Evolutionary conservation across 2,888 invertebrate species (phyloP), one percentile per base, ranked within the genome.

Genomic region (Megastigmus dorsalis): DNA sequence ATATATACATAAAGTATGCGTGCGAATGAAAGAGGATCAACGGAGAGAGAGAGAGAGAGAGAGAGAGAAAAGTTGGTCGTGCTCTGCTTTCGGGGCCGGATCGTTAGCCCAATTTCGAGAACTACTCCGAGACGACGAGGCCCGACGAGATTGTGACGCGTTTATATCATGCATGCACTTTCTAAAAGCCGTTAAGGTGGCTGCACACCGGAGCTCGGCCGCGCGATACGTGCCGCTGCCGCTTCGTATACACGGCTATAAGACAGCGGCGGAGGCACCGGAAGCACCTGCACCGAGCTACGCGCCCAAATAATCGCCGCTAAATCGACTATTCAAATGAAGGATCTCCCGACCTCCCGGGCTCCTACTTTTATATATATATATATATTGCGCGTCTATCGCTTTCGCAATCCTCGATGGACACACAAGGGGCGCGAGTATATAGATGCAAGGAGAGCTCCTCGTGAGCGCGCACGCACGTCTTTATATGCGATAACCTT

Each of bases 131-230:
- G 43, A n/a, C n/a, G n/a, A n/a, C 30, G 43, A 3, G 2, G 23
- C 5, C 1, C 23, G 33, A 20, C 43, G 18, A 15, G 10, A 9
- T 13, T 10, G 23, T 10, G n/a, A n/a, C n/a, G n/a, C n/a, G n/a
- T n/a, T n/a, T n/a, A n/a, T n/a, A n/a, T 62, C 73, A 54, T 67
- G 74, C 59, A 62, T 55, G 65, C 76, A 83, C 85, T 86, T 86
- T 86, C 86, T 85, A 86, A 85, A 80, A 75, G 79, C 55, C 57
- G 81, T 83, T 82, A 80, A 83, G 83, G 80, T 79, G 80, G 68
- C 75, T 81, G 82, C 81, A 80, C 82, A 62, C 76, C 77, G 78
- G 67, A 77, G 70, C 71, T 75, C 75, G n/a, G 77, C 1, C 6
- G 7, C 28, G 36, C 28, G 54, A n/a, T n/a, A n/a, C n/a, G n/a